Evolutionary conservation across 1,140 invertebrate species (phyloP).

Genomic region (Hyposmocoma kahamanoa): DNA sequence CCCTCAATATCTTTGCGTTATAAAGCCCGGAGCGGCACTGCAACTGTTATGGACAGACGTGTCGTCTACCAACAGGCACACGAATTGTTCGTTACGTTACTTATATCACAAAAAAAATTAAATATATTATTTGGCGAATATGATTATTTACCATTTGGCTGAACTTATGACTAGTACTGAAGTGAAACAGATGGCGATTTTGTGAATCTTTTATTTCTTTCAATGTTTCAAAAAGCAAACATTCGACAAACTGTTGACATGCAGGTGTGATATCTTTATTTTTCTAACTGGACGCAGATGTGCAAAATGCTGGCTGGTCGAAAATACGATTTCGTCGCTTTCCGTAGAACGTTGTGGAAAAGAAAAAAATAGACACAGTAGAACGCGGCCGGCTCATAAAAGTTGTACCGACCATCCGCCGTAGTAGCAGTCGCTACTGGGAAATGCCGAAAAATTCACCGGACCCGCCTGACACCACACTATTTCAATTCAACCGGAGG

Average conservation of each 20-base stretch:
- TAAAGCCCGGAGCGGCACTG: no score
- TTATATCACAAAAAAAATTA: no score
- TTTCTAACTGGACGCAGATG: conserved; percentile 28
- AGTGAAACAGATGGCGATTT: no score
- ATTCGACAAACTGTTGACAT: conserved; percentile 21
- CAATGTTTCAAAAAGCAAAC: not conserved
- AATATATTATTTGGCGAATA: no score
- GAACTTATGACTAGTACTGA: no score
- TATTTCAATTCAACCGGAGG: no score
- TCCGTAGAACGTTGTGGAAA: conserved; percentile 35
- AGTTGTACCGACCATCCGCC: conserved; percentile 38
- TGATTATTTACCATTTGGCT: no score
- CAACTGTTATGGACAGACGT: no score
- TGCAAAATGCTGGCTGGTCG: conserved; percentile 45
- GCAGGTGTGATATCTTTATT: conserved; percentile 41
- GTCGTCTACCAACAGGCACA: no score
- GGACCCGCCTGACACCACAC: not conserved
- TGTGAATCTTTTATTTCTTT: not conserved
- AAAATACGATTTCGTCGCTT: conserved; percentile 48
- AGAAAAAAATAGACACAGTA: conserved; percentile 30
- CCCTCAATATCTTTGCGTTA: no score
- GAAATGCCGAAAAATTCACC: conserved; percentile 29
- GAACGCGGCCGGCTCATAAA: conserved; percentile 47
- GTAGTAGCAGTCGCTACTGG: conserved; percentile 14
- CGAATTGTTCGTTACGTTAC: no score